These are phyloP conservation scores for Malthinus flaveolus DNA, from an alignment of 2,888 invertebrate species.

Conservation along the genomic window DNA sequence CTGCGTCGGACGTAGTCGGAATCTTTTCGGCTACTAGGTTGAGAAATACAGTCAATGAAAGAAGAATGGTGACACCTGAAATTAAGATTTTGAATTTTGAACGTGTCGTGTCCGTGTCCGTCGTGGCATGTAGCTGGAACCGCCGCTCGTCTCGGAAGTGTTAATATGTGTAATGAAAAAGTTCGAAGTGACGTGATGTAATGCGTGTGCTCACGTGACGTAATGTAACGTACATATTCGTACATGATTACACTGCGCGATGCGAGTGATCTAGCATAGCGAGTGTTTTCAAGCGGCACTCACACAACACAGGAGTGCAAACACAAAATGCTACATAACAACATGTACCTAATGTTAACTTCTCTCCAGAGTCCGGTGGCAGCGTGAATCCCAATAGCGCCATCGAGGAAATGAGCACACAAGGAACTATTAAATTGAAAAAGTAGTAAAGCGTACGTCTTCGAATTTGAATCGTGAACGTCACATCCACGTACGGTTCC, in stretches of 20 bases:
- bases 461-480: constrained; percentile 95
- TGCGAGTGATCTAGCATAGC: constrained; percentile 43
- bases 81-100: constrained; percentile 55
- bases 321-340: constrained; percentile 42
- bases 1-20: constrained; percentile 84
- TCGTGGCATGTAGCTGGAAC: constrained; percentile 37
- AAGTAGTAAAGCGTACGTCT: constrained; percentile 97
- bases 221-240: constrained; percentile 26
- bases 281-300: constrained; percentile 44
- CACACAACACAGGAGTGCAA: constrained; percentile 45
- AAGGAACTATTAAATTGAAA: constrained; percentile 99
- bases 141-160: constrained; percentile 32
- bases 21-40: constrained; percentile 97
- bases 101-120: constrained; percentile 44
- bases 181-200: too few relatives aligned
- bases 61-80: constrained; percentile 94
- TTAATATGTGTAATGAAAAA: constrained; percentile 15
- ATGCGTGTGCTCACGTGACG: constrained; percentile 20
- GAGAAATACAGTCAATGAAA: constrained; percentile 97
- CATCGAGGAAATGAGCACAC: constrained; percentile 98
- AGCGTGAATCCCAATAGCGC: constrained; percentile 96
- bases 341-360: constrained; percentile 86
- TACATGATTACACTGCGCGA: constrained; percentile 42
- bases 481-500: constrained; percentile 92
- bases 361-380: constrained; percentile 97